These are phyloP conservation scores for Dendroctonus ponderosae DNA, from an alignment of 1,140 invertebrate genomes.

Conservation along the genomic window DNA sequence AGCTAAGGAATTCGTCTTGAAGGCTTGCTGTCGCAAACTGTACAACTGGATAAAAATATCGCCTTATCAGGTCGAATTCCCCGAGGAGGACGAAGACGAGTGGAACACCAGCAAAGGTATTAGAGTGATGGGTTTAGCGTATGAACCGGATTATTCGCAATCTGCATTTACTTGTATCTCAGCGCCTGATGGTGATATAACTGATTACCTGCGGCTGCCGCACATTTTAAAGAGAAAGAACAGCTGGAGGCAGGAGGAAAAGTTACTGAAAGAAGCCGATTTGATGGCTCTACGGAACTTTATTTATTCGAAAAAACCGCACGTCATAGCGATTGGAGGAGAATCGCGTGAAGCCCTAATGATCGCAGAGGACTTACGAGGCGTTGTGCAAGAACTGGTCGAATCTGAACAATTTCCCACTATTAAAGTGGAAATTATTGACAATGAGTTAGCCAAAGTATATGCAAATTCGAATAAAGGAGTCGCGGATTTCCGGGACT, in stretches of 20 bases:
- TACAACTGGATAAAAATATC: conserved; percentile 91
- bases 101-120: conserved; percentile 83
- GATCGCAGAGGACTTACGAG: conserved; percentile 82
- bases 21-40: conserved; percentile 78
- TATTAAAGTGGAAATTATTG: conserved; percentile 87
- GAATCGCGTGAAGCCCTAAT: conserved; percentile 86
- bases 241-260: conserved; percentile 70
- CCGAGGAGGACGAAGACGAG: conserved; percentile 86
- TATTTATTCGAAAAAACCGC: conserved; percentile 87
- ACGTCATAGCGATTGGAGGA: conserved; percentile 87
- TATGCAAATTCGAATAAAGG: conserved; percentile 91
- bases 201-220: conserved; percentile 83
- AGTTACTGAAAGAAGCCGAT: conserved; percentile 76
- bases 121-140: conserved; percentile 84
- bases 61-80: conserved; percentile 77
- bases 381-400: conserved; percentile 71
- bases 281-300: conserved; percentile 80
- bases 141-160: conserved; percentile 80
- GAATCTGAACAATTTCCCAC: conserved; percentile 85
- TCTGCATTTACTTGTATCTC: conserved; percentile 88
- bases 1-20: conserved; percentile 86
- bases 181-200: conserved; percentile 86
- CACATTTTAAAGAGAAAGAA: conserved; percentile 82
- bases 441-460: conserved; percentile 88
- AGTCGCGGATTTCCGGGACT: conserved; percentile 82